phyloP scores from a whole-genome alignment of 2,113 vertebrate genomes.

The Naja naja region DNA sequence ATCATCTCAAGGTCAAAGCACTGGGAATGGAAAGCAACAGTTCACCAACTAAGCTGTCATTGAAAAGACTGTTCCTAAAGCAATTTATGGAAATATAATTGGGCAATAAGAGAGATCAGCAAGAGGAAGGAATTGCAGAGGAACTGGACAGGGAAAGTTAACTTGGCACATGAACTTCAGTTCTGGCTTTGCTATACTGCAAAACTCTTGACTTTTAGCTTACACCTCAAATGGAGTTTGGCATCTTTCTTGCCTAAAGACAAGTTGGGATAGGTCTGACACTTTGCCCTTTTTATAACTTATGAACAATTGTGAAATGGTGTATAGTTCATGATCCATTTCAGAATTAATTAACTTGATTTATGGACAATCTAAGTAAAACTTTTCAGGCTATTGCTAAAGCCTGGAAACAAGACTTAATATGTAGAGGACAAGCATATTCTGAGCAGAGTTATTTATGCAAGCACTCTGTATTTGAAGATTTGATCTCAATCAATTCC shows the following conservation, averaged over 20 bases:
- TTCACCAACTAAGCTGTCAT: neutral
- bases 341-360: neutral
- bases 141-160: neutral
- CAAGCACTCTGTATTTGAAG: neutral
- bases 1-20: neutral
- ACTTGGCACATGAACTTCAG: neutral
- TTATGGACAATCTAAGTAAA: neutral
- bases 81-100: neutral
- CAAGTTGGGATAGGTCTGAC: neutral
- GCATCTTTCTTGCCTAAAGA: too few relatives aligned
- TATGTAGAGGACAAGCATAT: neutral
- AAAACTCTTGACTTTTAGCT: neutral
- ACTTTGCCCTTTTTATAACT: neutral
- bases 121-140: neutral
- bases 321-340: neutral
- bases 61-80: neutral
- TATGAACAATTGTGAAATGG: neutral
- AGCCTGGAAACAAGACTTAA: neutral
- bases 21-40: neutral
- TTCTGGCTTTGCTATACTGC: neutral
- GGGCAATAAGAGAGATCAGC: neutral
- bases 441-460: neutral
- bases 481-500: neutral
- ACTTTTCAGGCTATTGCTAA: neutral
- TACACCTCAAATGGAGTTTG: neutral